Base-by-base conservation (phyloP, 1,140 invertebrate genomes). In the Spodoptera litura region DNA sequence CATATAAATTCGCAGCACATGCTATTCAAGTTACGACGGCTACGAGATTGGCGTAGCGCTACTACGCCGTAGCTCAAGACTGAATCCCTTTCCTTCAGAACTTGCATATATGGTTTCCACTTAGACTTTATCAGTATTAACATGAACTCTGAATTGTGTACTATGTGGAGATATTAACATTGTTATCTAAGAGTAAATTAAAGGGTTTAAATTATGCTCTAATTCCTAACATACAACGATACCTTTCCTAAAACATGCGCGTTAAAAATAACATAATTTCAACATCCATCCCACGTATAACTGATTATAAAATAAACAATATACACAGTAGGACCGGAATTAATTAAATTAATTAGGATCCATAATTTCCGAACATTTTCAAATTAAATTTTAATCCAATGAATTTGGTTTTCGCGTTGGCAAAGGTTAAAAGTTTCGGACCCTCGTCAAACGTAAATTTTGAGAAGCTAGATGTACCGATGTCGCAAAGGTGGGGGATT, bases 351-450 rank as follows among this genome's bases (percentile, higher is more conserved):
- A 31, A 71, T 71, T 38, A 68, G 64, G 1, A 56, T 56, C 68
- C 35, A 35, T 71, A 52, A 51, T n/a, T 56, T 56, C 11, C 51
- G 27, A 55, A 71, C 27, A 71, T 71, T 52, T 53, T 4, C 44
- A 27, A 71, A 71, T 71, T 71, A 71, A 71, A 71, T 35, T 71
- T 71, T 55, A 71, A 71, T 71, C 52, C 68, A 68, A 53, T 27
- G 9, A 53, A 53, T 68, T 73, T 52, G 35, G 61, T 72, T 71
- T 62, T 64, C 51, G 51, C 68, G 70, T 71, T 55, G 56, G 35
- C 13, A 64, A 56, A 61, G 62, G 62, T 27, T 35, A 35, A 27
- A 71, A 71, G 20, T 71, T 55, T 70, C 20, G 11, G 52, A 71
- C 68, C 68, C 68, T 71, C 15, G 20, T 71, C 68, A 71, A 20